Percentiles rank a stretch among this genome's conserved stretches.
Conservation (phyloP, 2,888 invertebrate species). For the Asteroscopus sphinx region DNA sequence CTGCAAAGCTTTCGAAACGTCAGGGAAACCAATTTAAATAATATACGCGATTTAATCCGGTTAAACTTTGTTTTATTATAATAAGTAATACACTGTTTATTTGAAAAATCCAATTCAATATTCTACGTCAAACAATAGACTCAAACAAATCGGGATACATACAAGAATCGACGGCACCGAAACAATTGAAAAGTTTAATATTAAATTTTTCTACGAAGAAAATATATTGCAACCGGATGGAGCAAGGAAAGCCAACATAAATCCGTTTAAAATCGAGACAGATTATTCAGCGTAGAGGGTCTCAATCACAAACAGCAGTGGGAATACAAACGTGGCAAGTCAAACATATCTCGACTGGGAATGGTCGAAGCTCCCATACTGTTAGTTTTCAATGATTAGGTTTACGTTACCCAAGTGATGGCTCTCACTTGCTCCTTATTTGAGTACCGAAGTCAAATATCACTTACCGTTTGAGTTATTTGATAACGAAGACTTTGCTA, state of each 20-base stretch:
- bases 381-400: slow-evolving; percentile 80
- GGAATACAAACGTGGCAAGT: slow-evolving; percentile 62
- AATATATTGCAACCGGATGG: slow-evolving; percentile 6
- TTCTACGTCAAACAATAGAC: neutral
- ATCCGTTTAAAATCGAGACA: slow-evolving; percentile 47
- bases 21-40: too few species aligned
- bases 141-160: slow-evolving; percentile 19
- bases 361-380: slow-evolving; percentile 58
- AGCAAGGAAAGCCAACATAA: slow-evolving; percentile 27
- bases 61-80: too few species aligned
- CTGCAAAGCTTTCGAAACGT: too few species aligned
- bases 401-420: slow-evolving; percentile 74
- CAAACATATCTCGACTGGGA: slow-evolving; percentile 50
- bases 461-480: slow-evolving; percentile 52
- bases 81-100: too few species aligned
- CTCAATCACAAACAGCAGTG: slow-evolving; percentile 57
- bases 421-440: slow-evolving; percentile 66
- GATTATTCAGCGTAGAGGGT: slow-evolving; percentile 45
- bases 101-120: neutral
- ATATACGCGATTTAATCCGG: too few species aligned
- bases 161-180: slow-evolving; percentile 12
- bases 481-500: slow-evolving; percentile 45
- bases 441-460: slow-evolving; percentile 69
- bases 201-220: slow-evolving; percentile 37
- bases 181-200: slow-evolving; percentile 37